Percentiles rank a stretch among this genome's conserved stretches.
These are phyloP conservation scores for Muscicapa striata DNA, from an alignment of 2,797 vertebrate genomes.

Conservation along the genomic window DNA sequence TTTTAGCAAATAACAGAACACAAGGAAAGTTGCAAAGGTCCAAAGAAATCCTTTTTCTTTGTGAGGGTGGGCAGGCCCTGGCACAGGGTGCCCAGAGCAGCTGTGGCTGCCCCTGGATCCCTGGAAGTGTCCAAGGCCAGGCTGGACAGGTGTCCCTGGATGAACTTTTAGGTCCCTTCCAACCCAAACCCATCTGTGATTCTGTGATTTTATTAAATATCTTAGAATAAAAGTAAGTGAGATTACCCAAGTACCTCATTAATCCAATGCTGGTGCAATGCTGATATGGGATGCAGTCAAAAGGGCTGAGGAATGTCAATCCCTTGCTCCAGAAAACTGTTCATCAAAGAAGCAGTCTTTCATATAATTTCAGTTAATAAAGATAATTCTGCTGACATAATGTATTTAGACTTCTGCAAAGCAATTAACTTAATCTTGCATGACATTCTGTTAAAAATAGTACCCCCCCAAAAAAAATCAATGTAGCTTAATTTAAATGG, in stretches of 20 bases:
- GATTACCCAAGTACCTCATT: background rate
- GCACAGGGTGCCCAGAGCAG: background rate
- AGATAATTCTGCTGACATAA: constrained; percentile 37
- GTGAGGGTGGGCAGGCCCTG: background rate
- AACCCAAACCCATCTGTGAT: background rate
- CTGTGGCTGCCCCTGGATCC: background rate
- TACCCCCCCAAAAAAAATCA: background rate
- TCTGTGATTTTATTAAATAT: background rate
- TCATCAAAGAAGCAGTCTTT: background rate
- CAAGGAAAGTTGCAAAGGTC: background rate
- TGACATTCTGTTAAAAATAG: constrained; percentile 42
- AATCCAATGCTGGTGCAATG: background rate
- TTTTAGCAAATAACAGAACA: background rate
- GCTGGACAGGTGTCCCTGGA: fast-evolving
- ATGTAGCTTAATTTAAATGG: background rate
- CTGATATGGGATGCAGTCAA: background rate
- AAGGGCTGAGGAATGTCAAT: background rate
- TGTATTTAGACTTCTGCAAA: background rate
- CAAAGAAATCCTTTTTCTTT: background rate
- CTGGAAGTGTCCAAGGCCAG: background rate
- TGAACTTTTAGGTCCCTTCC: background rate
- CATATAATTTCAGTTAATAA: background rate
- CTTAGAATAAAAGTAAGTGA: background rate
- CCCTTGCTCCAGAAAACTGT: background rate
- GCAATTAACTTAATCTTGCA: constrained; percentile 11